Base-by-base conservation (phyloP, 2,113 vertebrate genomes). In the zebrafish (Danio rerio) region DNA sequence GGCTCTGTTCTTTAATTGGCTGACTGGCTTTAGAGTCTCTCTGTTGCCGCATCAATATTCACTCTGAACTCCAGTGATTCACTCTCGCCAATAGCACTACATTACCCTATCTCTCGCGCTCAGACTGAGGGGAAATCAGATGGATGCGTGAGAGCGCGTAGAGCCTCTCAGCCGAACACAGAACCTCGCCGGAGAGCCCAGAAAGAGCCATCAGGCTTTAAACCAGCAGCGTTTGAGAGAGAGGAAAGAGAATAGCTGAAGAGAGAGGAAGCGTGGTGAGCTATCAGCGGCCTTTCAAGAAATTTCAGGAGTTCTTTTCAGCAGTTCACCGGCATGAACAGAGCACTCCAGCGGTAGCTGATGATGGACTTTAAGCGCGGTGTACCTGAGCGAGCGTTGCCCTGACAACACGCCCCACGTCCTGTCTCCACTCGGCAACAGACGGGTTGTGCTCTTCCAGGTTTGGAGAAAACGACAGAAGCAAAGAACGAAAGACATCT, bases 361-460 rank as follows among this genome's bases (percentile, higher is more conserved):
- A 85, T 66, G 85, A 71, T 47, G 68, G 59, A 55, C 85, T 84
- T 85, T 80, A 47, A 72, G 45, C 8, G 61, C 56, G 63, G 81
- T 90, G 88, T 92, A 97, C 97, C 93, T 97, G 95, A 87, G 94
- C 91, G 86, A 99, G 89, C 77, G 96, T 95, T 92, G 89, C 93
- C 90, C 93, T 96, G 92, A 98, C 95, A 88, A 99, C 96, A 66
- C 91, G 95, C 79, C 96, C 93, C 88, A 98, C 93, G 66, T 99
- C 97, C 87, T 96, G 95, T 85, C 96, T 95, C 97, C 97, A 99
- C 85, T 99, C 97, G 0, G 96, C 95, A 86, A 98, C 96, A 91
- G 97, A 96, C 86, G 97, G 97, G 85, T 99, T 99, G 88, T 99
- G 93, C 81, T 96, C 96, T 78, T 99, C 97, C 94, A 99, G 93